phyloP scores from a whole-genome alignment of 2,888 invertebrate species.

The Junonia oenone region DNA sequence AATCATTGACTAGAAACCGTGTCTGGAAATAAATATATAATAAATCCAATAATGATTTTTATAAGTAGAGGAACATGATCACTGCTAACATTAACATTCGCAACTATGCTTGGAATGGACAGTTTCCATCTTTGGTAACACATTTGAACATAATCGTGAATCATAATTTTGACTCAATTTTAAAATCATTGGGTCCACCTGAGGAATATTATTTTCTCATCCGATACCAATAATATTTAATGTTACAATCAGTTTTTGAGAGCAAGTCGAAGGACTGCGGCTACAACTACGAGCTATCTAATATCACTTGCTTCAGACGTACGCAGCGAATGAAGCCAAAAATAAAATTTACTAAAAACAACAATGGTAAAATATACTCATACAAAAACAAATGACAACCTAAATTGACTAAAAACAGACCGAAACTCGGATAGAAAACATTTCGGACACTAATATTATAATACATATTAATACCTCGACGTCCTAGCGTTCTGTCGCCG shows the following conservation, averaged over 20 bases:
- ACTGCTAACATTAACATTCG: constrained; percentile 31
- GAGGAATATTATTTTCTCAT: background rate
- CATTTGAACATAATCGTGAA: constrained; percentile 51
- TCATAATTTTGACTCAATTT: constrained; percentile 28
- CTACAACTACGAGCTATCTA: constrained; percentile 60
- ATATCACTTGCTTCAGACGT: constrained; percentile 62
- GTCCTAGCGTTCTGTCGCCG: background rate
- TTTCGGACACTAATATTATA: constrained; percentile 1
- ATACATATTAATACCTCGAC: background rate
- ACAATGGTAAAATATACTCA: constrained; percentile 69
- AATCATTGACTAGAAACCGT: constrained; percentile 73
- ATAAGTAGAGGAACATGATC: constrained; percentile 50
- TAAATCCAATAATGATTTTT: constrained; percentile 46
- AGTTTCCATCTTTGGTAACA: constrained; percentile 68
- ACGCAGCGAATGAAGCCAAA: constrained; percentile 49
- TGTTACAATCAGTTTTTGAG: constrained; percentile 2
- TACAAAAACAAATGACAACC: constrained; percentile 64
- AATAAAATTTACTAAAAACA: constrained; percentile 72
- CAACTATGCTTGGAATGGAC: constrained; percentile 51
- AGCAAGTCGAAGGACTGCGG: constrained; percentile 3
- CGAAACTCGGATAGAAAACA: constrained; percentile 42
- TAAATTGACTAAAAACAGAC: constrained; percentile 45
- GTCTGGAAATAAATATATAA: constrained; percentile 54
- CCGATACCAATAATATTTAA: background rate
- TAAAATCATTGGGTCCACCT: constrained; percentile 1